Evolutionary conservation across 35 echinoderm and acorn worm species (phyloP).

Genomic region (Ptychodera flava): DNA sequence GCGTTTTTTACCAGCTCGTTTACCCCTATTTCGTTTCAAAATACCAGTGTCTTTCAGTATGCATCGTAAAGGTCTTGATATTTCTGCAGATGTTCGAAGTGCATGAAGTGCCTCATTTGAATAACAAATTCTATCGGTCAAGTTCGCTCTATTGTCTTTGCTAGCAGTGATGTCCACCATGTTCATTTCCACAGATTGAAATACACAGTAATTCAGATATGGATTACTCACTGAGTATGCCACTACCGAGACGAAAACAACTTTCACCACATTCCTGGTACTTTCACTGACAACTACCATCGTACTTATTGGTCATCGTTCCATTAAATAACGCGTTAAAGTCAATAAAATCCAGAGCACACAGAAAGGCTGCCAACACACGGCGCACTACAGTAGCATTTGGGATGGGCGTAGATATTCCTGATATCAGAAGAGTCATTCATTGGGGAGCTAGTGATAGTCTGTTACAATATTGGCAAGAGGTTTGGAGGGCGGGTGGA

Average conservation of each 20-base stretch:
- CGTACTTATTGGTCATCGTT: background rate
- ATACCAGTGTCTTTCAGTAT: background rate
- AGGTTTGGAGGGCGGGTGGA: too few relatives aligned
- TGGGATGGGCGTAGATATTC: too few relatives aligned
- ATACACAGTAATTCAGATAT: background rate
- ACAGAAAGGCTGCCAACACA: background rate
- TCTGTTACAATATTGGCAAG: too few relatives aligned
- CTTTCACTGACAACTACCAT: background rate
- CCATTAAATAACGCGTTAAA: background rate
- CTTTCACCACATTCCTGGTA: background rate
- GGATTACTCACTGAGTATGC: background rate
- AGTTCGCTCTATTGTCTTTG: background rate
- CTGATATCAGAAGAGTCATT: too few relatives aligned
- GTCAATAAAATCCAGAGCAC: background rate
- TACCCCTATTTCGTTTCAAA: background rate
- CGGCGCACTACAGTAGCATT: too few relatives aligned
- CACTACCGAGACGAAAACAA: background rate
- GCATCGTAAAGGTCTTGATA: background rate
- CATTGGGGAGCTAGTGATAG: too few relatives aligned
- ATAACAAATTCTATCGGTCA: background rate
- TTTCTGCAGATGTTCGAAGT: background rate
- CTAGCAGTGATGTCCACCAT: background rate
- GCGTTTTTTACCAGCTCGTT: background rate
- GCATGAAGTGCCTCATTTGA: background rate
- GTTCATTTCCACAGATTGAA: background rate